Evolutionary conservation across 35 echinoderm and acorn worm species (phyloP).

Genomic region (Ophioderma brevispina): DNA sequence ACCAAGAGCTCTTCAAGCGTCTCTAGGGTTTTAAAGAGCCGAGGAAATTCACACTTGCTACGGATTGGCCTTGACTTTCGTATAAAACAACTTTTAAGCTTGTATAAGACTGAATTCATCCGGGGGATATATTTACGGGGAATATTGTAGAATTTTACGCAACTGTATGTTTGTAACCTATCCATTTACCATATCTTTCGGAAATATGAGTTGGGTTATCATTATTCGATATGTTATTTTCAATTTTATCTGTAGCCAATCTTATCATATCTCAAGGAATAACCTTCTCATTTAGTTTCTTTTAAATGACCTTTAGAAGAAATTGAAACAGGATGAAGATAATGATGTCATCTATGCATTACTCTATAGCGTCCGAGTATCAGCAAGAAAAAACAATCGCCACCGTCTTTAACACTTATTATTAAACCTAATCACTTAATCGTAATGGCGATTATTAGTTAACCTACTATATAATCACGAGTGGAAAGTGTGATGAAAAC

Average conservation of each 20-base stretch:
- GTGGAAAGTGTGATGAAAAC: no score
- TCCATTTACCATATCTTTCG: background rate
- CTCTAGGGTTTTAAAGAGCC: background rate
- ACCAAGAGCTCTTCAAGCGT: background rate
- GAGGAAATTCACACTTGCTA: background rate
- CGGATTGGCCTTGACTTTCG: background rate
- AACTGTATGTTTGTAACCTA: background rate
- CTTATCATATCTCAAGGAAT: background rate
- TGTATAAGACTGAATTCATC: background rate
- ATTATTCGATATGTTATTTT: conserved; percentile 2
- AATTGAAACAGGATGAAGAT: background rate
- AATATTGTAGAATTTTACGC: background rate
- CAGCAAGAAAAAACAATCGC: no score
- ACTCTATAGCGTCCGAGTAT: no score
- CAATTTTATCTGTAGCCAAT: background rate
- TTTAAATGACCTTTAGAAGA: background rate
- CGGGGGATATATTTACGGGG: background rate
- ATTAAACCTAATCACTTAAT: no score
- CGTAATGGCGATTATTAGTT: no score
- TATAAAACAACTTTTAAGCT: conserved; percentile 8
- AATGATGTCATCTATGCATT: no score
- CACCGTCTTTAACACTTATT: no score
- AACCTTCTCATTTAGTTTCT: background rate
- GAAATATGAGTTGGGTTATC: background rate
- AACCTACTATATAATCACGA: no score